Evolutionary conservation across 2,888 invertebrate genomes (phyloP).

Genomic region (Notocelia uddmanniana): DNA sequence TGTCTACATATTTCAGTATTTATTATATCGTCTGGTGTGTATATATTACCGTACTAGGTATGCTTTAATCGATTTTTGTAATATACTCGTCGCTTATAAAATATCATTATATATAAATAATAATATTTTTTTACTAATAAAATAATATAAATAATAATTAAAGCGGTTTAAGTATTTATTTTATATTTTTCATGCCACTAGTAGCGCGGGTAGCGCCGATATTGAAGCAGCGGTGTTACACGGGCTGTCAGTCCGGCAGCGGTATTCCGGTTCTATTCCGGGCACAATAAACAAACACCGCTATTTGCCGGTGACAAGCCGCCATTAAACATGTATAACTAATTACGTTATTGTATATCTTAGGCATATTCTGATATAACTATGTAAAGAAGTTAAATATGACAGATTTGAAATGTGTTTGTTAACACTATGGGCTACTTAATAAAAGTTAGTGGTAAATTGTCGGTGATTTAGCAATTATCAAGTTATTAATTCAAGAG

Average conservation of each 20-base stretch:
- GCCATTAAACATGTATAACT: constrained; percentile 50
- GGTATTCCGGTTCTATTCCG: constrained; percentile 56
- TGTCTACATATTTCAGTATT: too few relatives aligned
- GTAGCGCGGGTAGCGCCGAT: neutral
- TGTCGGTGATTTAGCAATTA: neutral
- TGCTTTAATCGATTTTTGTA: too few relatives aligned
- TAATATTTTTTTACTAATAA: too few relatives aligned
- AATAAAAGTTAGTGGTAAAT: neutral
- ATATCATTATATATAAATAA: too few relatives aligned
- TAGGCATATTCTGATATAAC: neutral
- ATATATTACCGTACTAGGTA: too few relatives aligned
- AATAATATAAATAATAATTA: too few relatives aligned
- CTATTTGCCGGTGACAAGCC: constrained; percentile 45
- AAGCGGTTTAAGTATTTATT: too few relatives aligned
- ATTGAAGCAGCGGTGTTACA: constrained; percentile 32
- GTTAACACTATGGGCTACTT: neutral
- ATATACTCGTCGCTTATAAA: too few relatives aligned
- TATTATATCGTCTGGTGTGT: too few relatives aligned
- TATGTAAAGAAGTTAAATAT: neutral
- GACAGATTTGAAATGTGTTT: neutral
- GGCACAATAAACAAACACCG: constrained; percentile 56
- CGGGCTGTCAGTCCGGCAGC: constrained; percentile 39
- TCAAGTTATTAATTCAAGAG: neutral
- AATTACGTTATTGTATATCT: constrained; percentile 45
- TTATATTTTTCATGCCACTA: too few relatives aligned